Evolutionary conservation across 2,888 invertebrate species (phyloP).

Genomic region (Stenodera caucasica): DNA sequence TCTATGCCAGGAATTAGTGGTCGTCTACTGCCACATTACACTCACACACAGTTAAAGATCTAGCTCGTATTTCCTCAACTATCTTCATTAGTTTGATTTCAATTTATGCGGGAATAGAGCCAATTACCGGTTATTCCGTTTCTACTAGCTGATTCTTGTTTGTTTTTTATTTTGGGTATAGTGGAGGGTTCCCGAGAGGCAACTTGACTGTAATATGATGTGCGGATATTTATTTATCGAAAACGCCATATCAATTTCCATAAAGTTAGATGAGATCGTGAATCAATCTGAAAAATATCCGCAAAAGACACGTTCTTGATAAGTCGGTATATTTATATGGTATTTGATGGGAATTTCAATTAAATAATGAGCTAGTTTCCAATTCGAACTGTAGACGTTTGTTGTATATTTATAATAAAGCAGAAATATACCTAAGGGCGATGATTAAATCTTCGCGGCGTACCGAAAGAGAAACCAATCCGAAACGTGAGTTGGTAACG

Average conservation of each 20-base stretch:
- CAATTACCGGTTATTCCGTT: not conserved
- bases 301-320: conserved; percentile 10
- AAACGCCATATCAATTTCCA: conserved; percentile 37
- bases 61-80: not conserved
- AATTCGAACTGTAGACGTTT: not conserved
- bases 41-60: not conserved
- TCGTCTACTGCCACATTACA: not conserved
- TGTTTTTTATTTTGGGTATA: no score
- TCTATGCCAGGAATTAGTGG: conserved; percentile 30
- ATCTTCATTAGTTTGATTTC: not conserved
- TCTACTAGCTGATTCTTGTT: no score
- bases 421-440: conserved; percentile 37
- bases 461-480: conserved; percentile 48
- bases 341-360: conserved; percentile 14
- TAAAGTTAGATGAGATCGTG: conserved; percentile 36
- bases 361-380: conserved; percentile 20
- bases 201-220: not conserved
- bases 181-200: no score
- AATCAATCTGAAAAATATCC: conserved; percentile 37
- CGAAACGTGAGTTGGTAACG: conserved; percentile 49
- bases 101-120: not conserved
- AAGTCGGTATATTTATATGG: not conserved
- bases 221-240: conserved; percentile 40
- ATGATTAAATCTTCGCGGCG: conserved; percentile 45
- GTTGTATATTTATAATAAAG: conserved; percentile 27